These are phyloP conservation scores for Pararge aegeria DNA, from an alignment of 1,140 invertebrate species.

Conservation along the genomic window DNA sequence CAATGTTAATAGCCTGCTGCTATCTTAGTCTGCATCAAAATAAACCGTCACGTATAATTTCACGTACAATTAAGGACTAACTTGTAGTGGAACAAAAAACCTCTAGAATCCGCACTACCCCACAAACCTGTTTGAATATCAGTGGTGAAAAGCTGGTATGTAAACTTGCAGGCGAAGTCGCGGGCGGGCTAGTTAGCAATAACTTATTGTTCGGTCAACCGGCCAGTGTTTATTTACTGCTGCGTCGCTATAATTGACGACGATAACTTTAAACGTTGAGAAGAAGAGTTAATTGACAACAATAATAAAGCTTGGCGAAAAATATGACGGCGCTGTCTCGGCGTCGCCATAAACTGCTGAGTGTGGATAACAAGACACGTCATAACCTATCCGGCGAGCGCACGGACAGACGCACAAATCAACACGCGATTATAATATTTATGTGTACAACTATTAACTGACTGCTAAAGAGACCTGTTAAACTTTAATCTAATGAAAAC, in stretches of 20 bases:
- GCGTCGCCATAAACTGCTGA: slow-evolving; percentile 47
- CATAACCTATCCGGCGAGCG: slow-evolving; percentile 45
- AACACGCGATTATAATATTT: neutral
- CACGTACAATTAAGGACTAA: too few relatives aligned
- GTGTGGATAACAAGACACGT: slow-evolving; percentile 51
- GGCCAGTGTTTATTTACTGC: neutral
- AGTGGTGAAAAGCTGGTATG: too few relatives aligned
- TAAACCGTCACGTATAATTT: too few relatives aligned
- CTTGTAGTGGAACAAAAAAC: too few relatives aligned
- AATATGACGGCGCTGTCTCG: slow-evolving; percentile 14
- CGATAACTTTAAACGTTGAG: neutral
- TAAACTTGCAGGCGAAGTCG: too few relatives aligned
- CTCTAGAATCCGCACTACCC: too few relatives aligned
- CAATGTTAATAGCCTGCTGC: too few relatives aligned
- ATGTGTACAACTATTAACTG: neutral
- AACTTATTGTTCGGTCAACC: neutral
- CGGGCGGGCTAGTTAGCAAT: too few relatives aligned
- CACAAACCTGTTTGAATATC: too few relatives aligned
- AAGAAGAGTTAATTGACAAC: slow-evolving; percentile 8
- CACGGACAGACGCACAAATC: slow-evolving; percentile 51
- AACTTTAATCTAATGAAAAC: too few relatives aligned
- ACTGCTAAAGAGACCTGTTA: too few relatives aligned
- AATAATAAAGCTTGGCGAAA: slow-evolving; percentile 14
- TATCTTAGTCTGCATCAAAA: too few relatives aligned
- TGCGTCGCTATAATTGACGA: neutral